Conservation (phyloP, 2,888 invertebrate species). For the Synanthedon tipuliformis region DNA sequence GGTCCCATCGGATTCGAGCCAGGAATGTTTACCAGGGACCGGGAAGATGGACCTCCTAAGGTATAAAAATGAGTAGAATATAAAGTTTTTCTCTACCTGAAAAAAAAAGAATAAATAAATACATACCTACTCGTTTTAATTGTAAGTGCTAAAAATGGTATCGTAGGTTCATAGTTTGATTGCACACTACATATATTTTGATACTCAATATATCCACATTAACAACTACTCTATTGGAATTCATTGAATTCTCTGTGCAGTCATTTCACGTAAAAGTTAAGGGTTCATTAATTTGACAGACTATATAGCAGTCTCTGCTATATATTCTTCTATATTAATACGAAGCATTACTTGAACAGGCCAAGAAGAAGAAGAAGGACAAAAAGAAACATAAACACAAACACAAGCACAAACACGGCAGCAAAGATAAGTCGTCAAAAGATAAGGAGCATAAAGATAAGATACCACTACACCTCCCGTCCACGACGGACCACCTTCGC, state of each 20-base stretch:
- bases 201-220: no score
- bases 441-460: slow-evolving; percentile 62
- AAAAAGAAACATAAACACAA: slow-evolving; percentile 90
- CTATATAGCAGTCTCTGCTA: not conserved
- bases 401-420: slow-evolving; percentile 87
- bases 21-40: slow-evolving; percentile 81
- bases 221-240: no score
- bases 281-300: no score
- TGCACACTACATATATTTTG: no score
- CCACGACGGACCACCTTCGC: slow-evolving; percentile 64
- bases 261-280: no score
- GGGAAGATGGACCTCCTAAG: slow-evolving; percentile 63
- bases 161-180: no score
- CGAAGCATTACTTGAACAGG: slow-evolving; percentile 33
- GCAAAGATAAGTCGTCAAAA: slow-evolving; percentile 42
- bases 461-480: slow-evolving; percentile 34
- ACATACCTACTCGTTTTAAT: no score
- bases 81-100: no score
- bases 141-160: no score
- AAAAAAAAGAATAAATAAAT: no score
- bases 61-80: slow-evolving; percentile 16
- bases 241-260: no score
- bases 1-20: slow-evolving; percentile 87
- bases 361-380: slow-evolving; percentile 81
- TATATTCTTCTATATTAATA: not conserved